These are phyloP conservation scores for Calameuta idolon DNA, from an alignment of 2,888 invertebrate species.

Conservation along the genomic window DNA sequence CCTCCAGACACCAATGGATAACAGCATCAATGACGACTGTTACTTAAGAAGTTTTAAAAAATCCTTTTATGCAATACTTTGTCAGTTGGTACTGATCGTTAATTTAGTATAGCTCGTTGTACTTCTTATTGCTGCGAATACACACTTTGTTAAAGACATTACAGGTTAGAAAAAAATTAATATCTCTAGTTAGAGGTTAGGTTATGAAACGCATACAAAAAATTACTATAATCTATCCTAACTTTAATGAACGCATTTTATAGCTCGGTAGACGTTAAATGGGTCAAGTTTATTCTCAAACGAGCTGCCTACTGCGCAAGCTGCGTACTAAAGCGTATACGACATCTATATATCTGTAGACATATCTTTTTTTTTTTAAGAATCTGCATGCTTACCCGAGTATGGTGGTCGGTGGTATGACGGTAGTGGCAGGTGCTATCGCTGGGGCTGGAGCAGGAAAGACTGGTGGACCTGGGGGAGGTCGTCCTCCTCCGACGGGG, in stretches of 20 bases:
- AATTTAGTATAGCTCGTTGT: not conserved
- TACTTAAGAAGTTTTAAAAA: not conserved
- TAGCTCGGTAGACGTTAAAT: not conserved
- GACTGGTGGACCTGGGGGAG: constrained; percentile 63
- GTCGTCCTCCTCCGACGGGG: constrained; percentile 57
- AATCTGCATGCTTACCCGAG: constrained; percentile 53
- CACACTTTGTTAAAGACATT: not conserved
- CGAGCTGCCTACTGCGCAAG: not conserved
- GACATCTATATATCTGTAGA: not conserved
- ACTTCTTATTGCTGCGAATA: not conserved
- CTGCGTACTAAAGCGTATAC: not conserved
- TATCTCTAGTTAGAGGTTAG: too few relatives aligned
- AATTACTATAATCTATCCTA: not conserved
- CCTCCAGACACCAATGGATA: not conserved
- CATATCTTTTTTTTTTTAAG: not conserved
- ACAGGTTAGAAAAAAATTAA: not conserved
- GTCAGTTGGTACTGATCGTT: not conserved
- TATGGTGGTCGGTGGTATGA: constrained; percentile 58
- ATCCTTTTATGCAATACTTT: not conserved
- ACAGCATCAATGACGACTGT: not conserved
- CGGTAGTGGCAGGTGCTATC: constrained; percentile 68
- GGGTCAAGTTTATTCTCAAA: not conserved
- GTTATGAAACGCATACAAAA: not conserved
- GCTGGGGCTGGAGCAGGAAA: constrained; percentile 69
- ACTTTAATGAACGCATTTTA: not conserved